Conservation (phyloP, 1,140 invertebrate genomes). For the Anthonomus grandis region DNA sequence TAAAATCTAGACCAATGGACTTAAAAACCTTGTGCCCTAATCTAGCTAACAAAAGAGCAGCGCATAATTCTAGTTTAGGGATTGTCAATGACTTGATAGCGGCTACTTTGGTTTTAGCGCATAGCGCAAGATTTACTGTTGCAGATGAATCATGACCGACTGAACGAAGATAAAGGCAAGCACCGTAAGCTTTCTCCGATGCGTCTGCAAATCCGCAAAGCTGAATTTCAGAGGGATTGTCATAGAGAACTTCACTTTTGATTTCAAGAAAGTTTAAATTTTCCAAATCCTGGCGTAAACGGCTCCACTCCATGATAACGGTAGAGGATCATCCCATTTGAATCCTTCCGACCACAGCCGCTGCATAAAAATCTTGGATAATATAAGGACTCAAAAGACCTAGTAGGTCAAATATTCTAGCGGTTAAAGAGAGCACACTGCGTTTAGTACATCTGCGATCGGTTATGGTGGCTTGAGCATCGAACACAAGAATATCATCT, state of each 20-base stretch:
- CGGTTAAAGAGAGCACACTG: slow-evolving; percentile 41
- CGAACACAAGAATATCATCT: slow-evolving; percentile 39
- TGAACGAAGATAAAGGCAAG: not conserved
- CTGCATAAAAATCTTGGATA: slow-evolving; percentile 17
- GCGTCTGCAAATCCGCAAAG: slow-evolving; percentile 24
- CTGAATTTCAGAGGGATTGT: slow-evolving; percentile 6
- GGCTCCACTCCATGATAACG: not conserved
- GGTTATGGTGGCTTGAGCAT: slow-evolving; percentile 34
- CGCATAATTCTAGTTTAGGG: slow-evolving; percentile 15
- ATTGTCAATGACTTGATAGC: slow-evolving; percentile 12
- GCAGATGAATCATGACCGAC: too few species aligned
- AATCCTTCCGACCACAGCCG: slow-evolving; percentile 10
- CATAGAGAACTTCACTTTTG: not conserved
- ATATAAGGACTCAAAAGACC: slow-evolving; percentile 47
- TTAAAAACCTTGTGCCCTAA: not conserved
- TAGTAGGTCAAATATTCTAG: slow-evolving; percentile 50
- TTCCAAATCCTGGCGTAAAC: not conserved
- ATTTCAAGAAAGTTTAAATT: not conserved
- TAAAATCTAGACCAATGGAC: slow-evolving; percentile 2
- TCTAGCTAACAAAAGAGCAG: slow-evolving; percentile 8
- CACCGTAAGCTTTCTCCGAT: slow-evolving; percentile 3
- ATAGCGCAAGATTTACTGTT: not conserved
- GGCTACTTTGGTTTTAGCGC: slow-evolving; percentile 6
- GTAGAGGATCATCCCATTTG: not conserved
- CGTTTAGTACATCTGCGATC: slow-evolving; percentile 36